A percentile compares a stretch with the other conserved stretches of the same genome.
phyloP scores from a whole-genome alignment of 2,888 invertebrate genomes.

The Drosophila tripunctata region DNA sequence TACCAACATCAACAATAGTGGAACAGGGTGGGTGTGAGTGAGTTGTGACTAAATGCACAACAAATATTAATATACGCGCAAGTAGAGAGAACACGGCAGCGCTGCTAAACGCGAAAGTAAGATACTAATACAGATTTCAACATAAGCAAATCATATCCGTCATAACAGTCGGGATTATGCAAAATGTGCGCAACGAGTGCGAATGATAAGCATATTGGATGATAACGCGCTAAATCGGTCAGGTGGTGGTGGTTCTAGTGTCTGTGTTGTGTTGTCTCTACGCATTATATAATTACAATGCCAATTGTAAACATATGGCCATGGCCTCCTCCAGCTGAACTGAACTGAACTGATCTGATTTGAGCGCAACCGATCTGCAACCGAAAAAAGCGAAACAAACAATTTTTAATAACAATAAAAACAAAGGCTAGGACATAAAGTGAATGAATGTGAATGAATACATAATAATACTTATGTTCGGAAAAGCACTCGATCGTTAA shows the following conservation, averaged over 20 bases:
- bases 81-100: constrained; percentile 23
- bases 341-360: constrained; percentile 19
- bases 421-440: constrained; percentile 18
- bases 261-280: constrained; percentile 43
- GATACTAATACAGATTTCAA: constrained; percentile 30
- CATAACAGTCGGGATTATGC: constrained; percentile 7
- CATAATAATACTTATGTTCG: constrained; percentile 17
- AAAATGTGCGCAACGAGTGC: constrained; percentile 5
- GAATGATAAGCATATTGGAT: constrained; percentile 22
- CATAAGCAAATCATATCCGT: constrained; percentile 11
- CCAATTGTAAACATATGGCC: constrained; percentile 42
- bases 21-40: constrained; percentile 44
- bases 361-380: no score
- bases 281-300: constrained; percentile 68
- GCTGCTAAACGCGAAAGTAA: constrained; percentile 40
- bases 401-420: constrained; percentile 18
- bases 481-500: constrained; percentile 31
- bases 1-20: constrained; percentile 44
- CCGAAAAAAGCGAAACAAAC: no score
- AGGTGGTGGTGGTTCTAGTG: constrained; percentile 44
- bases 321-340: constrained; percentile 28
- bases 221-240: constrained; percentile 46
- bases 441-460: constrained; percentile 13
- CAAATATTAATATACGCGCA: constrained; percentile 43
- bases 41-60: constrained; percentile 47